Evolutionary conservation across 2,888 invertebrate genomes (phyloP).

Genomic region (Hyalella azteca): DNA sequence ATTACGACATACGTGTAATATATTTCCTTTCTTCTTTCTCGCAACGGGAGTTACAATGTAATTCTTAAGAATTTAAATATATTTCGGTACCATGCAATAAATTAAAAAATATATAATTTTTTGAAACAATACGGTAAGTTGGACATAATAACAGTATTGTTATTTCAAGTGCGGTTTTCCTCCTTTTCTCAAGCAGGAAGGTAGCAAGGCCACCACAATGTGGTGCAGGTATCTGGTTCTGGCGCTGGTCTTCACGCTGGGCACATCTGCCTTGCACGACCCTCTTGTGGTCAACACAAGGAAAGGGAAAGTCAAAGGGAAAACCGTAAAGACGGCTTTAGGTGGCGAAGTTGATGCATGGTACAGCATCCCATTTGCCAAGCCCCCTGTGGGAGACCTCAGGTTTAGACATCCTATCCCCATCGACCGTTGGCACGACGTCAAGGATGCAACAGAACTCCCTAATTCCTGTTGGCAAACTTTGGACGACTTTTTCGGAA

Average conservation of each 20-base stretch:
- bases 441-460: slow-evolving; percentile 79
- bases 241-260: slow-evolving; percentile 14
- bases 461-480: slow-evolving; percentile 92
- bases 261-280: slow-evolving; percentile 36
- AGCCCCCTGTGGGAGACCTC: slow-evolving; percentile 67
- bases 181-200: not conserved
- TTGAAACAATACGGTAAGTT: too few relatives aligned
- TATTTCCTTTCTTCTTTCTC: too few relatives aligned
- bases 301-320: slow-evolving; percentile 75
- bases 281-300: slow-evolving; percentile 75
- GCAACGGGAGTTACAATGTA: too few relatives aligned
- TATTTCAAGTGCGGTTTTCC: not conserved
- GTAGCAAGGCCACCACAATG: slow-evolving; percentile 11
- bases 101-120: too few relatives aligned
- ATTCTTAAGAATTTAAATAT: too few relatives aligned
- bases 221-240: slow-evolving; percentile 17
- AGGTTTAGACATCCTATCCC: slow-evolving; percentile 88
- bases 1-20: too few relatives aligned
- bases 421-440: slow-evolving; percentile 76
- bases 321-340: slow-evolving; percentile 75
- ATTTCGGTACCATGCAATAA: too few relatives aligned
- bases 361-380: slow-evolving; percentile 67
- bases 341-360: slow-evolving; percentile 79
- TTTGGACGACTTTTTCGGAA: slow-evolving; percentile 86
- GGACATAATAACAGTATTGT: too few relatives aligned